Conservation (phyloP, 2,888 invertebrate species). For the Euplagia quadripunctaria region DNA sequence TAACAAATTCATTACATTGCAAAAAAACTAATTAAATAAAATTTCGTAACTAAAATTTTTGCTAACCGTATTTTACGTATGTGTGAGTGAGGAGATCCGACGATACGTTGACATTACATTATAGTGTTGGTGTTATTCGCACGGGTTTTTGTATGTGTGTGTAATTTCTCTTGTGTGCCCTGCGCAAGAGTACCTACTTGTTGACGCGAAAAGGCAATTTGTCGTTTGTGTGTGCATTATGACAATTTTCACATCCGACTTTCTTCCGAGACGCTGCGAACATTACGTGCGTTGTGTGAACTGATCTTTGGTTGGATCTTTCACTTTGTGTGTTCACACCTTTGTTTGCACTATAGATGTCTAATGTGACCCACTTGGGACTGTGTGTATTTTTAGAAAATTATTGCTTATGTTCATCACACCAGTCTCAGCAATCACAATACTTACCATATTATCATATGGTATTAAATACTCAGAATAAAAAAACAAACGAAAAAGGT, state of each 20-base stretch:
- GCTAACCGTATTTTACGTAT: conserved; percentile 53
- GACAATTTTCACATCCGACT: conserved; percentile 86
- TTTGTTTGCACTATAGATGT: conserved; percentile 75
- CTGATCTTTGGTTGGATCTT: conserved; percentile 61
- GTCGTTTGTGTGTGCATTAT: conserved; percentile 77
- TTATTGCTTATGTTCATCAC: conserved; percentile 19
- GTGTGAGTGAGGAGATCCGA: conserved; percentile 50
- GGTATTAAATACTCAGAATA: neutral
- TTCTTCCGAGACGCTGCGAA: conserved; percentile 74
- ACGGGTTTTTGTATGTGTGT: conserved; percentile 46
- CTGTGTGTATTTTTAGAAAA: conserved; percentile 52
- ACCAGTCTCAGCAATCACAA: neutral
- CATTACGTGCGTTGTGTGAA: conserved; percentile 67
- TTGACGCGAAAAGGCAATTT: conserved; percentile 75
- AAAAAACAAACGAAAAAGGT: conserved; percentile 60
- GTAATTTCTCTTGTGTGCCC: conserved; percentile 69
- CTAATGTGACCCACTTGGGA: conserved; percentile 58
- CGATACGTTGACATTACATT: conserved; percentile 57
- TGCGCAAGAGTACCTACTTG: conserved; percentile 52
- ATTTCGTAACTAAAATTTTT: conserved; percentile 48
- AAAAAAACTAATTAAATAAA: conserved; percentile 43
- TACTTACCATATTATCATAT: conserved; percentile 11
- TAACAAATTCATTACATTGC: conserved; percentile 43
- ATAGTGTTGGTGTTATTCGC: conserved; percentile 51
- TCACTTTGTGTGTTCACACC: conserved; percentile 70